Conservation (phyloP, 1,140 invertebrate species). For the Monochamus saltuarius region DNA sequence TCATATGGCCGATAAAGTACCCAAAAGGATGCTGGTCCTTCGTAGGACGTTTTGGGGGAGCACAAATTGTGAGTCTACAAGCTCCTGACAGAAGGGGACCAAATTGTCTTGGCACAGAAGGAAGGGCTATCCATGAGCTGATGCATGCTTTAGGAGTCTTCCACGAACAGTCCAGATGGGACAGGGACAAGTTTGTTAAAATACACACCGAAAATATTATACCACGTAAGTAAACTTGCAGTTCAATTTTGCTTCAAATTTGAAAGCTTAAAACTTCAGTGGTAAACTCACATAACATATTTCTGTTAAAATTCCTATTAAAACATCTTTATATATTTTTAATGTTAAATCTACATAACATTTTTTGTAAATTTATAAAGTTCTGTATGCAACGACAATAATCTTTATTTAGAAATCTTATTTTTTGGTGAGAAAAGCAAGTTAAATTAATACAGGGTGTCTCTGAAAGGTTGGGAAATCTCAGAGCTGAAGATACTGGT, state of each 20-base stretch:
- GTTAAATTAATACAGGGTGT: too few relatives aligned
- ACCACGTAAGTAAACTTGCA: conserved; percentile 50
- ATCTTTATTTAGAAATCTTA: too few relatives aligned
- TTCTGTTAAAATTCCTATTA: too few relatives aligned
- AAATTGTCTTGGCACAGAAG: conserved; percentile 63
- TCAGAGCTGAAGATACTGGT: too few relatives aligned
- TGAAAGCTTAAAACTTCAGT: too few relatives aligned
- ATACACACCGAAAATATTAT: conserved; percentile 60
- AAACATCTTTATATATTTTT: too few relatives aligned
- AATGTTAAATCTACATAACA: too few relatives aligned
- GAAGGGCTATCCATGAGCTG: conserved; percentile 66
- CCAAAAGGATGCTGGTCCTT: conserved; percentile 71
- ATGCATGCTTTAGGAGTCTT: conserved; percentile 67
- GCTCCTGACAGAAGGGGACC: conserved; percentile 59
- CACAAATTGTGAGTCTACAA: conserved; percentile 66
- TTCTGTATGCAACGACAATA: too few relatives aligned
- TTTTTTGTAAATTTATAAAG: too few relatives aligned
- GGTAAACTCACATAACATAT: too few relatives aligned
- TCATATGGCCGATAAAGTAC: conserved; percentile 67
- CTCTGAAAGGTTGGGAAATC: too few relatives aligned
- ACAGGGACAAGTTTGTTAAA: conserved; percentile 62
- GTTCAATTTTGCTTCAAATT: not conserved
- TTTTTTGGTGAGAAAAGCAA: too few relatives aligned
- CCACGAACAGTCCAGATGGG: conserved; percentile 65
- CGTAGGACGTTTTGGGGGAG: conserved; percentile 64